phyloP scores from a whole-genome alignment of 2,113 vertebrate species.

The Silurus asotus region DNA sequence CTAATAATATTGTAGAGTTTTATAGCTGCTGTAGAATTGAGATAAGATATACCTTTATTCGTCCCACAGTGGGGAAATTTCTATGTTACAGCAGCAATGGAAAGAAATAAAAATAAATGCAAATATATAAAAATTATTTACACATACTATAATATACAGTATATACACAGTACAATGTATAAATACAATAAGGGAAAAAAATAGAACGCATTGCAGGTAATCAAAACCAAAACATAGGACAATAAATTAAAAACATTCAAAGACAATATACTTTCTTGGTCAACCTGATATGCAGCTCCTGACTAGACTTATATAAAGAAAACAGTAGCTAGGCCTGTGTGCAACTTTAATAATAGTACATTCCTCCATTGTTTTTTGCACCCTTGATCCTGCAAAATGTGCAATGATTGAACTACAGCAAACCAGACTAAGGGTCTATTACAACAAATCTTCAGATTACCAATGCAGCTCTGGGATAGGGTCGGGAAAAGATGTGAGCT shows the following conservation, averaged over 20 bases:
- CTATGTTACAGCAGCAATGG: too few species aligned
- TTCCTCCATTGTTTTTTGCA: conserved; percentile 56
- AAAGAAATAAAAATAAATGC: too few species aligned
- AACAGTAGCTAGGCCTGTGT: conserved; percentile 38
- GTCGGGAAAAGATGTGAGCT: too few species aligned
- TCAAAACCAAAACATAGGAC: background rate
- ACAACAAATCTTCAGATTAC: background rate
- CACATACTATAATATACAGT: too few species aligned
- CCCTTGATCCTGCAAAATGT: conserved; percentile 64
- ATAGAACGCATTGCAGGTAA: too few species aligned
- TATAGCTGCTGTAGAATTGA: background rate
- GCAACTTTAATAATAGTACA: conserved; percentile 60
- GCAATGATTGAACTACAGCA: conserved; percentile 68
- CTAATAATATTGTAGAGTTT: too few species aligned
- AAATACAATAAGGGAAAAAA: too few species aligned
- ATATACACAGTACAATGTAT: too few species aligned
- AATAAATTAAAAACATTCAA: background rate
- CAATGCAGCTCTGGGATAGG: background rate
- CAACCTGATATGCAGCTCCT: conserved; percentile 61
- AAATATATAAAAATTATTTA: too few species aligned
- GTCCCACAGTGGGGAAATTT: too few species aligned
- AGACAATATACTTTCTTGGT: background rate
- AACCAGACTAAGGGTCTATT: conserved; percentile 33
- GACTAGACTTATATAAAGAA: conserved; percentile 64
- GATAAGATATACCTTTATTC: too few species aligned